Conservation (phyloP, 2,113 vertebrate species). For the Grantiella picta region DNA sequence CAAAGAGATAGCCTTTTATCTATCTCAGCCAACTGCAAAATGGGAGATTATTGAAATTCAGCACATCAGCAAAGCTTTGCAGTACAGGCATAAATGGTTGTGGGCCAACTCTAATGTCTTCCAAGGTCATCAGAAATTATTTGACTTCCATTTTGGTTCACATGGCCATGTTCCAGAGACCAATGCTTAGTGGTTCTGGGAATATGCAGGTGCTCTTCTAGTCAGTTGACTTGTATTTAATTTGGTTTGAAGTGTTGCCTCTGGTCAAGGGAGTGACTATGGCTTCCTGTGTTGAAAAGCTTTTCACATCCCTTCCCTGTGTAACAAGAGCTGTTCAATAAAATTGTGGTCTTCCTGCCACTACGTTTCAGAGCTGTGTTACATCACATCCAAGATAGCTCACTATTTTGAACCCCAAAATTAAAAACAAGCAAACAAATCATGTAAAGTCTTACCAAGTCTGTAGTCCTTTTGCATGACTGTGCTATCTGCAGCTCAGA, state of each 20-base stretch:
- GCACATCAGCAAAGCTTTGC: not conserved
- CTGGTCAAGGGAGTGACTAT: not conserved
- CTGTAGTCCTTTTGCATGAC: not conserved
- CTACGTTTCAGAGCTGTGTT: not conserved
- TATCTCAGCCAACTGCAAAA: not conserved
- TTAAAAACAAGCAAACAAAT: not conserved
- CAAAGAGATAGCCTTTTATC: not conserved
- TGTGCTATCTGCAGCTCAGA: not conserved
- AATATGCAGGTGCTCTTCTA: conserved; percentile 28
- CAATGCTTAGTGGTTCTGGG: not conserved
- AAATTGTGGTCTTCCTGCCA: not conserved
- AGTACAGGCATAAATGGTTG: not conserved
- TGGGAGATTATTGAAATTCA: not conserved
- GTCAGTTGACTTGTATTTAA: conserved; percentile 32
- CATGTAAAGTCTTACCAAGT: not conserved
- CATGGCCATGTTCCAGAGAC: not conserved
- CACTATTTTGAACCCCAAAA: not conserved
- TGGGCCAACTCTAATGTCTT: not conserved
- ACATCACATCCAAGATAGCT: not conserved
- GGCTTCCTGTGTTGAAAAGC: conserved; percentile 35
- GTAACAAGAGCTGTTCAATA: conserved; percentile 19
- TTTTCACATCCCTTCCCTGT: conserved; percentile 21
- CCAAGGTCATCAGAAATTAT: not conserved
- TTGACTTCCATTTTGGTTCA: not conserved
- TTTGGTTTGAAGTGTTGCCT: conserved; percentile 36